Base-by-base conservation (phyloP, 2,888 invertebrate genomes). In the Eristalis tenax region DNA sequence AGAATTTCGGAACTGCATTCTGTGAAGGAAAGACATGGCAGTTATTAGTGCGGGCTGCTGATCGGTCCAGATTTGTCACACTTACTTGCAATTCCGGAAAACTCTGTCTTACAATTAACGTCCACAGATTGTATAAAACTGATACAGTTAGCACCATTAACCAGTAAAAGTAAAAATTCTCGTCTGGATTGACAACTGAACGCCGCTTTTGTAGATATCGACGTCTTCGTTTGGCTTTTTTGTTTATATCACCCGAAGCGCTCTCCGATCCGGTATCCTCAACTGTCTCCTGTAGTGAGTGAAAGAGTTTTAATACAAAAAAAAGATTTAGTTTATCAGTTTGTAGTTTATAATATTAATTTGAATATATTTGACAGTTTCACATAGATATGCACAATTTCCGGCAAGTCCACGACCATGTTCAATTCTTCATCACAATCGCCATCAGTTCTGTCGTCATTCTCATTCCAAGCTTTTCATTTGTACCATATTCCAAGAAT, bases 141-240 rank as follows among this genome's bases (percentile, higher is more conserved):
- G 98, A 97, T 89, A 96, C 93, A 66, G 98, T 98, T 90, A 98
- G 95, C 88, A 98, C 93, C 94, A 97, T 96, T 90, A 99, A 94
- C 99, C 99, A 99, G 93, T 98, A 97, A 94, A 98, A 99, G 94
- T 98, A 98, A 93, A 98, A 97, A 93, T 97, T 98, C 91, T 98
- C 98, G 93, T 99, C 98, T 0, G 98, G 98, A 93, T 98, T 98
- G 89, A 99, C 97, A 73, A 99, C 98, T 28, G 96, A 95, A 74
- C 96, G 94, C 1, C 97, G 96, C 84, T 95, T 96, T 88, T 96
- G 95, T 81, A 96, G 95, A 81, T 95, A 94, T 89, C 96, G 94
- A 89, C 96, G 94, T 80, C 96, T 94, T 85, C 96, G 94, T 78
- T 96, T 94, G 88, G 94, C 90, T 73, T 94, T 92, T 90, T 94